phyloP scores from a whole-genome alignment of 2,888 invertebrate genomes.

The Pristionchus entomophagus region DNA sequence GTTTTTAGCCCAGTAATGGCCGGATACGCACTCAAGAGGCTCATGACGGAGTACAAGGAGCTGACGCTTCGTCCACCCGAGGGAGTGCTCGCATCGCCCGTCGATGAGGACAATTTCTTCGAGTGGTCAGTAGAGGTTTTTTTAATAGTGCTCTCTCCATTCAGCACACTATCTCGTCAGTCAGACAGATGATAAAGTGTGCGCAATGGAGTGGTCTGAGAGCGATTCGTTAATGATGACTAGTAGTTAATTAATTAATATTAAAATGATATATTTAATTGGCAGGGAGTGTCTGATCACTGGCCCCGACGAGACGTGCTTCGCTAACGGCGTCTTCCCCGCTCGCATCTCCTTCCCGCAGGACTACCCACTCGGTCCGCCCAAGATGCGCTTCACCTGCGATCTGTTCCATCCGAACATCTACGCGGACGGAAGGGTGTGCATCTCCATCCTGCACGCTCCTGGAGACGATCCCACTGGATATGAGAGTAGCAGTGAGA shows the following conservation, averaged over 20 bases:
- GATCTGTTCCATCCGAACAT: constrained; percentile 99
- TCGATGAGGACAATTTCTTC: constrained; percentile 99
- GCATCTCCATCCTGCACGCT: constrained; percentile 94
- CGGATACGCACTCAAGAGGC: constrained; percentile 80
- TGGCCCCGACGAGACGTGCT: constrained; percentile 97
- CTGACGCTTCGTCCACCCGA: constrained; percentile 94
- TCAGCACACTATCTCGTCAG: too few relatives aligned
- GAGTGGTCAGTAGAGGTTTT: constrained; percentile 87
- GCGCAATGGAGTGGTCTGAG: too few relatives aligned
- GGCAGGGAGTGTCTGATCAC: constrained; percentile 76
- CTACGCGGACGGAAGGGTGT: constrained; percentile 96
- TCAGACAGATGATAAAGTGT: too few relatives aligned
- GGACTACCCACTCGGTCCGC: constrained; percentile 72
- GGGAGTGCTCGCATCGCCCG: constrained; percentile 97
- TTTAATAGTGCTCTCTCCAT: too few relatives aligned
- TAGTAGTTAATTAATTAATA: neutral
- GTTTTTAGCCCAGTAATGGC: too few relatives aligned
- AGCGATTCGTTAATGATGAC: too few relatives aligned
- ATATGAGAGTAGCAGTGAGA: constrained; percentile 88
- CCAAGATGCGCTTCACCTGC: constrained; percentile 85
- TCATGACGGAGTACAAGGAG: constrained; percentile 84
- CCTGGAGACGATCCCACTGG: constrained; percentile 98
- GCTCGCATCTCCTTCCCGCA: constrained; percentile 79
- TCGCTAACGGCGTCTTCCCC: constrained; percentile 97
- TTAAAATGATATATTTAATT: neutral